Conservation (phyloP, 2,797 vertebrate species). For the Acanthurus lineatus region DNA sequence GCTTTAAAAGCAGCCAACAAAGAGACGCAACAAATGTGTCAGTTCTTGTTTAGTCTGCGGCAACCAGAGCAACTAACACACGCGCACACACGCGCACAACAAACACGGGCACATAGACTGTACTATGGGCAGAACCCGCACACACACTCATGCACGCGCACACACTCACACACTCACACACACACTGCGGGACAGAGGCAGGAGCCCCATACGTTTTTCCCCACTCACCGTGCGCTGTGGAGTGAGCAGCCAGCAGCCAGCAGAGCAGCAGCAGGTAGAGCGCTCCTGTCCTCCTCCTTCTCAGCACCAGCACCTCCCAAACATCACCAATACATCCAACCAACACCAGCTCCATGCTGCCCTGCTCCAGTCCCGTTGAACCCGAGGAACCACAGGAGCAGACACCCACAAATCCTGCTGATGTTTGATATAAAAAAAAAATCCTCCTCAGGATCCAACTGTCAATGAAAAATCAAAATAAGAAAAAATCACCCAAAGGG, state of each 20-base stretch:
- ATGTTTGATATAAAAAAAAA: neutral
- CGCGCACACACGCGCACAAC: neutral
- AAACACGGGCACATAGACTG: neutral
- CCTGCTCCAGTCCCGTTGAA: slow-evolving; percentile 46
- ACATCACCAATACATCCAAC: slow-evolving; percentile 66
- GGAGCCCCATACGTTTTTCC: neutral
- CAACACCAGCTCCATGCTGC: slow-evolving; percentile 67
- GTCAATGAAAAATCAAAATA: slow-evolving; percentile 9
- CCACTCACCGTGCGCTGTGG: slow-evolving; percentile 65
- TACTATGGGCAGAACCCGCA: too few species aligned
- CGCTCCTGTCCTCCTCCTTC: slow-evolving; percentile 51
- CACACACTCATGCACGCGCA: neutral
- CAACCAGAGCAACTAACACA: slow-evolving; percentile 28
- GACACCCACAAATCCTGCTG: slow-evolving; percentile 26
- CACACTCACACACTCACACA: slow-evolving; percentile 13
- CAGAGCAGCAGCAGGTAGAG: slow-evolving; percentile 74
- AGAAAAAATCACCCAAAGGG: neutral
- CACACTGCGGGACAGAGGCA: slow-evolving; percentile 13
- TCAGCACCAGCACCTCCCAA: slow-evolving; percentile 55
- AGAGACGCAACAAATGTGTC: slow-evolving; percentile 55
- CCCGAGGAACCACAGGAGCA: slow-evolving; percentile 20
- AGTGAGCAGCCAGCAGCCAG: slow-evolving; percentile 63
- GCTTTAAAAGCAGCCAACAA: slow-evolving; percentile 7
- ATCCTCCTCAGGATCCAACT: slow-evolving; percentile 43
- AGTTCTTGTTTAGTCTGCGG: slow-evolving; percentile 46